Conservation (phyloP, 2,888 invertebrate genomes). For the Platycnemis pennipes region DNA sequence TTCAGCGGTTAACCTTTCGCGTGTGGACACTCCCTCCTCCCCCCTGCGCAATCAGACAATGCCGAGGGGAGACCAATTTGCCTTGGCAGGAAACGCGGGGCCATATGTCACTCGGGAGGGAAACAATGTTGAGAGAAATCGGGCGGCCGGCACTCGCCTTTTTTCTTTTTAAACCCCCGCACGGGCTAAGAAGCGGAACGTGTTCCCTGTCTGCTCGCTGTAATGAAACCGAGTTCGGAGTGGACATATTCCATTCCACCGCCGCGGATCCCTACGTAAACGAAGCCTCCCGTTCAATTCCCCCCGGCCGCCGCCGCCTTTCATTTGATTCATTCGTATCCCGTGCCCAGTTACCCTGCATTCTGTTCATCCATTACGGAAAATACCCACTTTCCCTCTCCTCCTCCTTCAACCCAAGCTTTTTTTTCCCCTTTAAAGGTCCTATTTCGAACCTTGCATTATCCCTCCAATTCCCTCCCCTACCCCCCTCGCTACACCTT, state of each 20-base stretch:
- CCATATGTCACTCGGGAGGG: slow-evolving; percentile 10
- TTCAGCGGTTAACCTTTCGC: not conserved
- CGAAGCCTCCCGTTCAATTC: not conserved
- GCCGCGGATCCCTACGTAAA: not conserved
- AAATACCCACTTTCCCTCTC: not conserved
- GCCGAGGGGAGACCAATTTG: not conserved
- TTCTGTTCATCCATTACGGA: not conserved
- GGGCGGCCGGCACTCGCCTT: not conserved
- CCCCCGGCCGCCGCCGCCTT: not conserved
- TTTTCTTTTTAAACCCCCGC: not conserved
- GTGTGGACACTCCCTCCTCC: not conserved
- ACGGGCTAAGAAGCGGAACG: not conserved
- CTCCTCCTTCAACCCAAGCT: not conserved
- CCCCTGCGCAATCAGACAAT: not conserved
- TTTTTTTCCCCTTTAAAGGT: not conserved
- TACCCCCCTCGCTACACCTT: not conserved
- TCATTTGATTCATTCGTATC: not conserved
- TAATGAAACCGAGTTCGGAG: not conserved
- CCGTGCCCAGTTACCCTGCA: not conserved
- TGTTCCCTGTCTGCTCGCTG: not conserved
- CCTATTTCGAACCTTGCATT: not conserved
- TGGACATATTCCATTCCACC: not conserved
- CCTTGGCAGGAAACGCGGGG: not conserved
- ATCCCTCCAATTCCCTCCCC: not conserved
- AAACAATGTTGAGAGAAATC: not conserved